Conservation (phyloP, 2,888 invertebrate genomes). For the Agrochola lychnidis region DNA sequence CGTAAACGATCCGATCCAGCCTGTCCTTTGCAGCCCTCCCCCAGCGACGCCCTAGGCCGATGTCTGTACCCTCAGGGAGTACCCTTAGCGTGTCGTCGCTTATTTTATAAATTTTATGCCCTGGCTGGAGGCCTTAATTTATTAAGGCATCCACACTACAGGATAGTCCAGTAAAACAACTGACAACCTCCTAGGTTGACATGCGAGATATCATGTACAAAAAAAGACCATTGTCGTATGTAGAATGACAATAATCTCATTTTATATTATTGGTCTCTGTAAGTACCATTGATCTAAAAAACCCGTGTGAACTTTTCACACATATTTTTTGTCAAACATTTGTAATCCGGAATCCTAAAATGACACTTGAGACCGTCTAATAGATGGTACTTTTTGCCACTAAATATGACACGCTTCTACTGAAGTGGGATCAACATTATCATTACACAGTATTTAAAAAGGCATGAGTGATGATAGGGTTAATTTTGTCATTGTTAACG, state of each 20-base stretch:
- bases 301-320: constrained; percentile 54
- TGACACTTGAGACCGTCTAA: constrained; percentile 70
- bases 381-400: constrained; percentile 67
- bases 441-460: constrained; percentile 78
- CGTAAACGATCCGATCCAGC: no score
- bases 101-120: no score
- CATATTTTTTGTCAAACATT: constrained; percentile 47
- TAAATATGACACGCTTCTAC: constrained; percentile 79
- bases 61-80: no score
- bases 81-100: no score
- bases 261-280: no score
- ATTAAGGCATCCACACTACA: no score
- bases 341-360: constrained; percentile 72
- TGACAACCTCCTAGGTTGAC: no score
- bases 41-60: no score
- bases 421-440: constrained; percentile 83
- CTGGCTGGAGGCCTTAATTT: no score
- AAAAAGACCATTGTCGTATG: background rate
- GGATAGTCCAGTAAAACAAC: no score
- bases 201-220: no score
- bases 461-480: constrained; percentile 62
- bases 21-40: no score
- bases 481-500: constrained; percentile 55
- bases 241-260: background rate
- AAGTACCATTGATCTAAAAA: constrained; percentile 20